A percentile compares a stretch with the other conserved stretches of the same genome.
Evolutionary conservation across 2,888 invertebrate species (phyloP).

Genomic region (Drosophila tanythrix): DNA sequence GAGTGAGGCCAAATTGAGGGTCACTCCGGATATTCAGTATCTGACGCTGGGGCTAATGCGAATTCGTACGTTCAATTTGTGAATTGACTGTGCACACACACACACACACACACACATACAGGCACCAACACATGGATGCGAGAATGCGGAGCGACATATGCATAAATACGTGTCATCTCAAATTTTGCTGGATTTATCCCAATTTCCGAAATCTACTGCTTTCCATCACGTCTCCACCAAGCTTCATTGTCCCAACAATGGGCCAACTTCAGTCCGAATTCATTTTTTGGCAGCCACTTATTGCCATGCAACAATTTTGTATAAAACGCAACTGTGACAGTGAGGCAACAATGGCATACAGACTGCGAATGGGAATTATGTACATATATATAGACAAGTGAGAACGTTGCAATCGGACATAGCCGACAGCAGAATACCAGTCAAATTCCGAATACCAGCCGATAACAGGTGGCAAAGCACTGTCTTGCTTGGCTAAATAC

Average conservation of each 20-base stretch:
- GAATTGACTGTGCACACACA: slow-evolving; percentile 65
- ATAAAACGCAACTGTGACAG: slow-evolving; percentile 51
- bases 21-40: background rate
- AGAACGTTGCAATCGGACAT: background rate
- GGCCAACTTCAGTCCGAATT: slow-evolving; percentile 33
- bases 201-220: background rate
- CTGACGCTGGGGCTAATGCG: slow-evolving; percentile 68
- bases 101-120: slow-evolving; percentile 37
- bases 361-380: slow-evolving; percentile 13
- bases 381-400: slow-evolving; percentile 6
- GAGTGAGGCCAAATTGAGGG: slow-evolving; percentile 4
- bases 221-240: background rate
- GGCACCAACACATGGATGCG: background rate
- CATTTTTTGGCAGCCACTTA: slow-evolving; percentile 60
- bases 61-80: slow-evolving; percentile 78
- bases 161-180: slow-evolving; percentile 78
- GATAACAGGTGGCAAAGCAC: background rate
- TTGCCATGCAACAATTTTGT: slow-evolving; percentile 61
- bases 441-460: background rate
- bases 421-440: background rate
- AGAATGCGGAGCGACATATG: slow-evolving; percentile 61
- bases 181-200: slow-evolving; percentile 42
- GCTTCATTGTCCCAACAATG: background rate
- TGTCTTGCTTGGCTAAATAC: background rate
- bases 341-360: slow-evolving; percentile 51